Percentiles rank a stretch among this genome's conserved stretches.
Conservation (phyloP, 2,888 invertebrate species). For the Drosophila dives region DNA sequence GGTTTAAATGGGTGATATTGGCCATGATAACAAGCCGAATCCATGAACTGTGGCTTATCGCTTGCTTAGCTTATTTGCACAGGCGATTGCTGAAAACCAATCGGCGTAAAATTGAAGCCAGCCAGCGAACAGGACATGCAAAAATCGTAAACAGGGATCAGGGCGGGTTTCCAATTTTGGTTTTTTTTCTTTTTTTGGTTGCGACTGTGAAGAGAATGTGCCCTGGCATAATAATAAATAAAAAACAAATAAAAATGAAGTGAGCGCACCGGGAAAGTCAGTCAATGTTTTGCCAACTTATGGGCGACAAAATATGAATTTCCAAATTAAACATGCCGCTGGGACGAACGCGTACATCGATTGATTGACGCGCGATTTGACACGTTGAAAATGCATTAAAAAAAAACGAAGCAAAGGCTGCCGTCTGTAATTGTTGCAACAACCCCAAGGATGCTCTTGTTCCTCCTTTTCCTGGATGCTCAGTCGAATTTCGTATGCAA, state of each 20-base stretch:
- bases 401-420: constrained; percentile 31
- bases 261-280: constrained; percentile 46
- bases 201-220: constrained; percentile 47
- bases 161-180: constrained; percentile 27
- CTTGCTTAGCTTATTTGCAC: constrained; percentile 83
- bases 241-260: constrained; percentile 67
- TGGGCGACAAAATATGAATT: constrained; percentile 66
- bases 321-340: constrained; percentile 69
- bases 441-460: constrained; percentile 50
- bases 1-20: constrained; percentile 46
- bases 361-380: constrained; percentile 83
- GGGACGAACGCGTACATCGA: constrained; percentile 54
- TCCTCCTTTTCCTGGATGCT: constrained; percentile 6
- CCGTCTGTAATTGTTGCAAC: constrained; percentile 78
- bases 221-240: constrained; percentile 71
- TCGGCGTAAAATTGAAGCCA: constrained; percentile 85
- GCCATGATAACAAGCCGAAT: constrained; percentile 46
- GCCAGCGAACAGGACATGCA: constrained; percentile 66
- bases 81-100: constrained; percentile 85
- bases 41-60: constrained; percentile 78
- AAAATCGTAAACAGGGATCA: constrained; percentile 61
- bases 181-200: not conserved
- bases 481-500: constrained; percentile 79
- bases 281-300: constrained; percentile 57
- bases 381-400: constrained; percentile 75